phyloP scores from a whole-genome alignment of 2,888 invertebrate genomes.

The Pachliopta kotzebuea region DNA sequence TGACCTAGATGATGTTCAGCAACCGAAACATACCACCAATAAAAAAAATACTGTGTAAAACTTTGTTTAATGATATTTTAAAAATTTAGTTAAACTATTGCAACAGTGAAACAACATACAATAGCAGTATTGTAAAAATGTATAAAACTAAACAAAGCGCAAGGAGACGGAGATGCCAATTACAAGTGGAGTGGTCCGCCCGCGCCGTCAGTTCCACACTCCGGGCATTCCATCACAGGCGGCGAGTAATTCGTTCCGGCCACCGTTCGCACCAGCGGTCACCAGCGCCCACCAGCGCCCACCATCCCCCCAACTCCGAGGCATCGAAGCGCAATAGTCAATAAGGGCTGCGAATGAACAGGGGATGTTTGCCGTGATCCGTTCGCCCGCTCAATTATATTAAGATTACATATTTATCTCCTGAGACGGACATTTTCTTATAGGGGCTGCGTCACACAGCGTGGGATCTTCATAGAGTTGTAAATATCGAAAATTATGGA shows the following conservation, averaged over 20 bases:
- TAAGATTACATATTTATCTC: conserved; percentile 79
- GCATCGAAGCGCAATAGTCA: conserved; percentile 54
- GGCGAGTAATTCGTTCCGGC: conserved; percentile 26
- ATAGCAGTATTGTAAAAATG: too few relatives aligned
- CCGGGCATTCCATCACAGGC: conserved; percentile 24
- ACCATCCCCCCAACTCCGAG: too few relatives aligned
- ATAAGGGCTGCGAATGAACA: conserved; percentile 58
- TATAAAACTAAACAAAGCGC: not conserved
- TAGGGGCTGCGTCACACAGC: conserved; percentile 45
- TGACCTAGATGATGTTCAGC: too few relatives aligned
- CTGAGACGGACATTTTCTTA: conserved; percentile 66
- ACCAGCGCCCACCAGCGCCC: conserved; percentile 2
- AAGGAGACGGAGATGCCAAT: conserved; percentile 16
- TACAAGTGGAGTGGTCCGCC: conserved; percentile 16
- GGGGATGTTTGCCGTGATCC: conserved; percentile 43
- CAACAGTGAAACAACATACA: too few relatives aligned
- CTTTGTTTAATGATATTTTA: too few relatives aligned
- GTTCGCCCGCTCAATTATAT: conserved; percentile 65
- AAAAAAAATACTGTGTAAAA: too few relatives aligned
- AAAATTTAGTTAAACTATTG: too few relatives aligned
- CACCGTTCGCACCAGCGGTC: conserved; percentile 5
- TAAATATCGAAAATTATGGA: not conserved
- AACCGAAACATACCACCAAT: too few relatives aligned
- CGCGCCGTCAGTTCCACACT: conserved; percentile 24
- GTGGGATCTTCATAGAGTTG: not conserved